Base-by-base conservation (phyloP, 2,113 vertebrate species). In the Etia nguti region DNA sequence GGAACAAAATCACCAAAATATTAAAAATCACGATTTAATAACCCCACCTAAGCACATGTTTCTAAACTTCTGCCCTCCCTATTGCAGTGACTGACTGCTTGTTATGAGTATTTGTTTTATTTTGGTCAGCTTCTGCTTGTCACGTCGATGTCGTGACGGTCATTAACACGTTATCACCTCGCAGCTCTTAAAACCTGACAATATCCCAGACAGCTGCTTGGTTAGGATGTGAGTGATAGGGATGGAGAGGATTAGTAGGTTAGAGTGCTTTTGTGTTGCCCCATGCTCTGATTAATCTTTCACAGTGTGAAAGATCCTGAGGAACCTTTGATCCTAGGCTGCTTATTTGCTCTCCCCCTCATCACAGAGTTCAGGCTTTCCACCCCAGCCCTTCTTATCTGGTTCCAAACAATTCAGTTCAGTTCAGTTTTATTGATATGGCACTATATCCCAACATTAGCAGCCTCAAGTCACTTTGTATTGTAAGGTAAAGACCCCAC, bases 251-350 rank as follows among this genome's bases (percentile, higher is more conserved):
- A 88, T 93, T 88, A 84, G 79, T 6, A 10, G 52, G 73, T 90
- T 83, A 80, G 29, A 79, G 77, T 81, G 70, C 60, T 75, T 80
- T 90, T 90, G 79, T 87, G 82, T 79, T 73, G n/a, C 15, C 31
- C 29, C 34, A 34, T 82, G 57, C 31, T n/a, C 57, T 90, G 82
- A 91, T 73, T 85, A 86, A 89, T 91, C 41, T 86, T 92, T 91
- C 48, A 90, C 84, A 84, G 11, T 55, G 31, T 89, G 48, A 38
- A 81, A 29, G 70, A 85, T 82, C 50, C 52, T 48, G 15, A 29
- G 46, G 77, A 84, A 82, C 77, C 60, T 54, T 82, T 80, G 48
- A 59, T 83, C 60, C 85, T 6, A 9, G 18, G 26, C 38, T 60
- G 56, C 13, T 9, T 83, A 20, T 88, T 60, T 79, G 24, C 54